A percentile compares a stretch with the other conserved stretches of the same genome.
Conservation (phyloP, 2,888 invertebrate species). For the Brenthis ino region DNA sequence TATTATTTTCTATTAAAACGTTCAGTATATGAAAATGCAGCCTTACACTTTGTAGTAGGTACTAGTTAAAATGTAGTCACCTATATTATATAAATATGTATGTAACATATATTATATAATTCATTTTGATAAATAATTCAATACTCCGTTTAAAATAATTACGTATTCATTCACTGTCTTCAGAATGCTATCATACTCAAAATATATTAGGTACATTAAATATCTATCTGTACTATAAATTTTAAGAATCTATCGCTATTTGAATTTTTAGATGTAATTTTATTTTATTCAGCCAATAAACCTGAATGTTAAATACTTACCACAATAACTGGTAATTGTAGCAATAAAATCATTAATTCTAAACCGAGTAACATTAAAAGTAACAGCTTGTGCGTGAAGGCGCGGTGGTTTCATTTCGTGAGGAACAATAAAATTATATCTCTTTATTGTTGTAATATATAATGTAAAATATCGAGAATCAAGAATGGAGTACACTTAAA, state of each 20-base stretch:
- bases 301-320: conserved; percentile 33
- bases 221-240: no score
- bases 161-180: no score
- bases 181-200: background rate
- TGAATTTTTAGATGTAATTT: background rate
- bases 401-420: conserved; percentile 36
- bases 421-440: conserved; percentile 44
- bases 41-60: no score
- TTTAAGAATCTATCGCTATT: background rate
- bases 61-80: no score
- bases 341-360: conserved; percentile 80
- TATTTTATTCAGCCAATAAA: conserved; percentile 3
- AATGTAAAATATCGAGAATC: background rate
- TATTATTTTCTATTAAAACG: no score
- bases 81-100: no score
- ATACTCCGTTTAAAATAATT: no score
- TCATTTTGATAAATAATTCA: no score
- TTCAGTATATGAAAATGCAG: no score
- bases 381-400: conserved; percentile 75
- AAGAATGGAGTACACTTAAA: background rate
- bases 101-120: no score
- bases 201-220: no score
- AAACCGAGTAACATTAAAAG: conserved; percentile 80
- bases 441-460: conserved; percentile 4
- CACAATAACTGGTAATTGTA: conserved; percentile 49